These are phyloP conservation scores for Platyrinchus mystaceus DNA, from an alignment of 2,797 vertebrate species.

Conservation along the genomic window DNA sequence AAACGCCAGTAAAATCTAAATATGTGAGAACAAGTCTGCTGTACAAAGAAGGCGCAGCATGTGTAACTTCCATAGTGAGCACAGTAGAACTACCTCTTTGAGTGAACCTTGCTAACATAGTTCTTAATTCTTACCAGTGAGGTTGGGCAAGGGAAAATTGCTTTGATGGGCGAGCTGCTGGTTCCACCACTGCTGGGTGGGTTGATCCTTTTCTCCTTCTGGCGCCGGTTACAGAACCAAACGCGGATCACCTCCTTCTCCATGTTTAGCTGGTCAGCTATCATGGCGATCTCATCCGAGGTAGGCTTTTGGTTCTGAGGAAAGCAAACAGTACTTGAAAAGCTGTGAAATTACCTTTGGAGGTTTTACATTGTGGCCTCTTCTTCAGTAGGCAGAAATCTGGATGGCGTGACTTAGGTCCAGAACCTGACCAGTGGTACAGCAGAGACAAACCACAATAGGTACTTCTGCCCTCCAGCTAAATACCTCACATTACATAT, in stretches of 20 bases:
- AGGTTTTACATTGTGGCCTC: background rate
- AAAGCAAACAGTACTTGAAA: background rate
- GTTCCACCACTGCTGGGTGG: slow-evolving; percentile 91
- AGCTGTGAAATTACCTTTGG: background rate
- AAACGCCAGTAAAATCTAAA: background rate
- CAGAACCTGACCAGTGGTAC: background rate
- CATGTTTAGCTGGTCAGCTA: slow-evolving; percentile 99
- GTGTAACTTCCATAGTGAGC: background rate
- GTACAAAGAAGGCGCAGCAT: background rate
- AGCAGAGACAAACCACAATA: background rate
- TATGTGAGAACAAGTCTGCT: background rate
- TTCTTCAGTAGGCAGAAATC: background rate
- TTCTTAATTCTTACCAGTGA: slow-evolving; percentile 84
- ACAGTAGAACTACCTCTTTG: background rate
- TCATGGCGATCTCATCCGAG: slow-evolving; percentile 99
- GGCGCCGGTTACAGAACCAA: slow-evolving; percentile 99
- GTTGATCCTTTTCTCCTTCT: slow-evolving; percentile 99
- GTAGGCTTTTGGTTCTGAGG: slow-evolving; percentile 99
- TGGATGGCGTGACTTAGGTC: background rate
- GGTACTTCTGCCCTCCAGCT: background rate
- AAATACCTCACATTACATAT: background rate
- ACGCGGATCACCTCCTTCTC: slow-evolving; percentile 99
- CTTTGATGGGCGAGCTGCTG: slow-evolving; percentile 93
- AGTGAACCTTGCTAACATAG: background rate
- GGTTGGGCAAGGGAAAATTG: slow-evolving; percentile 91